Evolutionary conservation across 2,888 invertebrate species (phyloP).

Genomic region (Leptothorax acervorum): DNA sequence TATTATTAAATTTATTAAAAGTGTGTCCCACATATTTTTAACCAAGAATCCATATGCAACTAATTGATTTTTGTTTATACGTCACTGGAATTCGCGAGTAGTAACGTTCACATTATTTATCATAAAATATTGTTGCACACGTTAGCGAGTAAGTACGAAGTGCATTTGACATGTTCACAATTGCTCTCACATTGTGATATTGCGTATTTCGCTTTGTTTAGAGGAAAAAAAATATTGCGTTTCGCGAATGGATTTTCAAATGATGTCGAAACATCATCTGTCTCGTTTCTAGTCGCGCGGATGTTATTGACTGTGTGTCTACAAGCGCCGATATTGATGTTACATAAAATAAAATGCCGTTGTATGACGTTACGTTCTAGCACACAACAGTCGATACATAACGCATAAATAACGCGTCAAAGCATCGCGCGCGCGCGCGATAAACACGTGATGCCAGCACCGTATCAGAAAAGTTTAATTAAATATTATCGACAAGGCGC

Average conservation of each 20-base stretch:
- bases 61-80: conserved; percentile 27
- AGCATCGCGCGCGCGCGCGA: conserved; percentile 10
- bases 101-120: conserved; percentile 26
- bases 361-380: conserved; percentile 35
- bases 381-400: conserved; percentile 15
- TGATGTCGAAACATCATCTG: conserved; percentile 47
- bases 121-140: conserved; percentile 40
- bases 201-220: conserved; percentile 24
- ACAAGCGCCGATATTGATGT: conserved; percentile 44
- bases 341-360: conserved; percentile 48
- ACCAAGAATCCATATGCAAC: background rate
- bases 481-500: conserved; percentile 25
- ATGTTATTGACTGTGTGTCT: conserved; percentile 48
- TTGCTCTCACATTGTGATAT: conserved; percentile 19
- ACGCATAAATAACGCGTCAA: conserved; percentile 34
- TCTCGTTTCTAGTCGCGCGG: conserved; percentile 35
- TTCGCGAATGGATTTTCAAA: conserved; percentile 49
- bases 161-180: conserved; percentile 30
- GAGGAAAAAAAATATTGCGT: conserved; percentile 26
- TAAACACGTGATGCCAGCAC: conserved; percentile 15
- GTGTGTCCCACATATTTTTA: background rate
- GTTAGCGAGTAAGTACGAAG: conserved; percentile 9
- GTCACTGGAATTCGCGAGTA: background rate
- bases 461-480: conserved; percentile 43
- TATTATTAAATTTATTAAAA: conserved; percentile 13